Base-by-base conservation (phyloP, 2,888 invertebrate genomes). In the Metacarcinus magister region DNA sequence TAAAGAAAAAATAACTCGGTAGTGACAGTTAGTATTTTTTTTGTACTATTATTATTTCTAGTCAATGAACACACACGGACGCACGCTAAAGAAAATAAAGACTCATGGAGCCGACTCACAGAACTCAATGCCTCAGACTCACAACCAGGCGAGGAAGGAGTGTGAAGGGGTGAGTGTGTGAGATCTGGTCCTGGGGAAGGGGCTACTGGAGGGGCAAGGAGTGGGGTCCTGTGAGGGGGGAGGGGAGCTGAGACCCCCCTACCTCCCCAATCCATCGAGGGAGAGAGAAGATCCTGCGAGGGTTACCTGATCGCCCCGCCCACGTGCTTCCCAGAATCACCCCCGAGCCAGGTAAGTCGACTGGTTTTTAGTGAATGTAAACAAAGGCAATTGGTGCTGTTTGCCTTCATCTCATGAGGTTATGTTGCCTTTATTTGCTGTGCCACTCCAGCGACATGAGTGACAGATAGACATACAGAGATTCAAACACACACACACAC, bases 291-390 rank as follows among this genome's bases (percentile, higher is more conserved):
- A 87, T 87, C 87, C 87, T 32, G 32, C 39, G 39, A 39, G 87
- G 87, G 87, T 39, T 32, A 87, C 39, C 87, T 87, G 87, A 4
- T 87, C 32, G 4, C 87, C 67, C 87, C 87, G 13, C 87, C 87
- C 87, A 87, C 87, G 87, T 87, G 87, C 19, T 87, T 87, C 87
- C 87, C 87, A 87, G 87, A 87, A 87, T 87, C 87, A 32, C 87
- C 32, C 32, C 32, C 87, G n/a, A 87, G 39, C 87, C 87, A 87
- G 87, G 87, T 87, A 87, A 39, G 87, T 39, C 19, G 39, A 87
- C 39, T 87, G 32, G 32, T 39, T 87, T 0, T 39, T 28, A 75
- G 75, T 75, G 75, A 23, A 28, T 75, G 75, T n/a, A 75, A 75
- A 75, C 75, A 75, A 75, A 75, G 10, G 28, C n/a, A 75, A 75